Conservation (phyloP, 2,113 vertebrate species). For the Excalfactoria chinensis region DNA sequence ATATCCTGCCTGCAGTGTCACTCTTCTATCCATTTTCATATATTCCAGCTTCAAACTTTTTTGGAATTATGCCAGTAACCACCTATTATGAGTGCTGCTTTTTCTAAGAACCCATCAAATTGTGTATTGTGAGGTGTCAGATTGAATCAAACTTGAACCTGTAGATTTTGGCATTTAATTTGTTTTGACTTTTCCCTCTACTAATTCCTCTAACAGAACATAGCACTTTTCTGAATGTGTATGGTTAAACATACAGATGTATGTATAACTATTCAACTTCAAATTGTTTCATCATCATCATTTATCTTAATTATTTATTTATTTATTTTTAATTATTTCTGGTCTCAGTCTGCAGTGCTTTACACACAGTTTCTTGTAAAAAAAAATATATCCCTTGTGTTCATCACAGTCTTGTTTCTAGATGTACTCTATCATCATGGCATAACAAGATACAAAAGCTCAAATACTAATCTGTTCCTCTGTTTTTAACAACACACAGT, state of each 20-base stretch:
- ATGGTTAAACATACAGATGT: background rate
- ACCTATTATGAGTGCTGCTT: background rate
- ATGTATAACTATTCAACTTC: background rate
- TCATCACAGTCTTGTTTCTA: constrained; percentile 9
- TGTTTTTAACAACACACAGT: background rate
- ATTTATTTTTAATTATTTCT: background rate
- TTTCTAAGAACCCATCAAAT: background rate
- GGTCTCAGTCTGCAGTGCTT: background rate
- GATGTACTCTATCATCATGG: background rate
- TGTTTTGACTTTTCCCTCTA: background rate
- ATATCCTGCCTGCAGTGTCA: fast-evolving
- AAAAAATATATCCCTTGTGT: background rate
- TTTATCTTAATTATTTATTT: background rate
- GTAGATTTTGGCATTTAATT: background rate
- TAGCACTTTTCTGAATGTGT: background rate
- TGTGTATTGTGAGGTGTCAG: background rate
- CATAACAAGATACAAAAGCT: background rate
- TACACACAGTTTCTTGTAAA: background rate
- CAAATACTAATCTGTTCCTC: background rate
- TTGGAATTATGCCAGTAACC: background rate
- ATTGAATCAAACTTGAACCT: background rate
- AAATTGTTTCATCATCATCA: background rate
- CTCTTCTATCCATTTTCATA: background rate
- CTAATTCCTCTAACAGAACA: background rate
- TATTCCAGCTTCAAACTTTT: background rate